These are phyloP conservation scores for Anisognathus igniventris DNA, from an alignment of 2,797 vertebrate genomes.

Conservation along the genomic window DNA sequence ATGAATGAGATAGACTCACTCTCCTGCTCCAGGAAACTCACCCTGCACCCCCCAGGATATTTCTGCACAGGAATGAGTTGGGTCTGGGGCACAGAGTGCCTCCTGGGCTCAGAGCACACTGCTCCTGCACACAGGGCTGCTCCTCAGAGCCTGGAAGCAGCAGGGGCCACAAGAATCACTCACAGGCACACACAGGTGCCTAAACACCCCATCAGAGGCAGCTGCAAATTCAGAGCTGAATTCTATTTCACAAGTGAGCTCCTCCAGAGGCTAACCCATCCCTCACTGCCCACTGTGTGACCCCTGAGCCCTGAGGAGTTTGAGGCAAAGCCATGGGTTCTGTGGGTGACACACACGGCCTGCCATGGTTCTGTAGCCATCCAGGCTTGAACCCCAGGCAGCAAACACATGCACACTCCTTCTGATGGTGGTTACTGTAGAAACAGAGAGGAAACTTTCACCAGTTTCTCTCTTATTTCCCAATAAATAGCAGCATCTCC, in stretches of 20 bases:
- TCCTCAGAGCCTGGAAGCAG: neutral
- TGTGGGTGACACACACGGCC: fast-evolving
- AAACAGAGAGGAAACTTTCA: conserved; percentile 47
- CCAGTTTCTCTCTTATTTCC: conserved; percentile 46
- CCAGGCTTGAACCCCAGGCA: neutral
- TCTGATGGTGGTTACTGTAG: conserved; percentile 33
- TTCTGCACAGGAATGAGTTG: neutral
- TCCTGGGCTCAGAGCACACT: neutral
- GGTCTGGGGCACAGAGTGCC: neutral
- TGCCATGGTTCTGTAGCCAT: neutral
- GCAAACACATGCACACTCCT: neutral
- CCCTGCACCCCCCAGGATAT: neutral
- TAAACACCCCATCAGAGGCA: neutral
- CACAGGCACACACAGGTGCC: neutral
- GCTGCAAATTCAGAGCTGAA: neutral
- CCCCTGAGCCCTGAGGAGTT: neutral
- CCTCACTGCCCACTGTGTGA: neutral
- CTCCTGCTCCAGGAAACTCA: neutral
- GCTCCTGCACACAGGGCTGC: neutral
- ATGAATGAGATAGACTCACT: fast-evolving
- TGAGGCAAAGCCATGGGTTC: fast-evolving
- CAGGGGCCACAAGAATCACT: neutral
- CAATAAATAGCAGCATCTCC: conserved; percentile 55
- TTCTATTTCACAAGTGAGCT: neutral
- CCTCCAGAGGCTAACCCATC: neutral